A percentile compares a stretch with the other conserved stretches of the same genome.
Evolutionary conservation across 1,140 invertebrate genomes (phyloP).

Genomic region (Ladona fulva): DNA sequence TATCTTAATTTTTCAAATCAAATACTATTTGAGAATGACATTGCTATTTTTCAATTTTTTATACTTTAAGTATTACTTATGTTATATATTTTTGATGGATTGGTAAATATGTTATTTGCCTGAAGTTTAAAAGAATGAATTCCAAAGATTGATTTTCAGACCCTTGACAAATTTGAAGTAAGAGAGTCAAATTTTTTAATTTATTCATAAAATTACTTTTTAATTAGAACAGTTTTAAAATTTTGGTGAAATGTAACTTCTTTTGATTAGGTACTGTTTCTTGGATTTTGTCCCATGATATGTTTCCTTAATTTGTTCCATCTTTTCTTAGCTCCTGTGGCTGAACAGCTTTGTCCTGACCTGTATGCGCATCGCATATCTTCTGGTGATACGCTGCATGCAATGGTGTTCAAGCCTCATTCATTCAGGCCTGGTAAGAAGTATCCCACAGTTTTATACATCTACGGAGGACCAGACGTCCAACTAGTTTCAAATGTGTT

Average conservation of each 20-base stretch:
- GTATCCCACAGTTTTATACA: slow-evolving; percentile 91
- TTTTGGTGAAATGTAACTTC: not conserved
- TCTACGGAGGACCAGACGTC: slow-evolving; percentile 96
- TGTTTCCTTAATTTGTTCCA: not conserved
- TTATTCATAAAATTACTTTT: no score
- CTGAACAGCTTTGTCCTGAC: slow-evolving; percentile 55
- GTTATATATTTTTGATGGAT: no score
- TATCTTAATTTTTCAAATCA: no score
- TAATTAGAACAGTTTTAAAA: no score
- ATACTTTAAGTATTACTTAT: no score
- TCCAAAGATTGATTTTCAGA: no score
- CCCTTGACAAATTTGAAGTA: no score
- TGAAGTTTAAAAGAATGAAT: no score
- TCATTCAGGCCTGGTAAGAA: slow-evolving; percentile 63
- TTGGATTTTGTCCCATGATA: not conserved
- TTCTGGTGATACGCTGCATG: slow-evolving; percentile 69
- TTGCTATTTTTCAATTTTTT: no score
- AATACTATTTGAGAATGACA: no score
- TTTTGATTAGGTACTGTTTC: not conserved
- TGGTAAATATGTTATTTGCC: no score
- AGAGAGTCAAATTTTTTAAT: no score
- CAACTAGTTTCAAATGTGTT: slow-evolving; percentile 95
- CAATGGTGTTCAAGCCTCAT: slow-evolving; percentile 86
- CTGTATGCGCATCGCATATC: slow-evolving; percentile 61
- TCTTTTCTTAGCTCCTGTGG: slow-evolving; percentile 37